A percentile compares a stretch with the other conserved stretches of the same genome.
phyloP scores from a whole-genome alignment of 1,140 invertebrate species.

The Drosophila quadrilineata region DNA sequence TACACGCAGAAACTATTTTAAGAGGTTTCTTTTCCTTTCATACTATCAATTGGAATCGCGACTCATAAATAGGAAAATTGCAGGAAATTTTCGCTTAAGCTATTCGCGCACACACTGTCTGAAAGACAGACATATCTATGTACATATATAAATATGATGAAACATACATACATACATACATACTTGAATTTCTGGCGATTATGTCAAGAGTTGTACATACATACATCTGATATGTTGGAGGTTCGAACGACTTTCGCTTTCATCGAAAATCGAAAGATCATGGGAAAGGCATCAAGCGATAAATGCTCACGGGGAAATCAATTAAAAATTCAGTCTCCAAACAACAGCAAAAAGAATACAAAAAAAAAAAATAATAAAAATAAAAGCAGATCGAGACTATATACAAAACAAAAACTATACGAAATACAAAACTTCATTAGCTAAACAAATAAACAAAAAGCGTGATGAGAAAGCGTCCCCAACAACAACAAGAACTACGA shows the following conservation, averaged over 20 bases:
- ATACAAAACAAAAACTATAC: constrained; percentile 24
- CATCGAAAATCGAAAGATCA: not conserved
- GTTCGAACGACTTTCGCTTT: constrained; percentile 40
- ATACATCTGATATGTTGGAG: too few species aligned
- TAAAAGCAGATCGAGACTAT: constrained; percentile 2
- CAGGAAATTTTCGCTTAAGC: constrained; percentile 71
- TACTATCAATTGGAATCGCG: constrained; percentile 34
- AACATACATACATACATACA: not conserved
- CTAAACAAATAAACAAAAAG: constrained; percentile 44
- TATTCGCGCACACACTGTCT: constrained; percentile 1
- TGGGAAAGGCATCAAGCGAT: not conserved
- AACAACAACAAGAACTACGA: too few species aligned
- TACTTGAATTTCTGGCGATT: not conserved
- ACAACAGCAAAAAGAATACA: not conserved
- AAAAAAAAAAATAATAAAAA: constrained; percentile 2
- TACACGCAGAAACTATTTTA: constrained; percentile 32
- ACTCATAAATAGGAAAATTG: constrained; percentile 63
- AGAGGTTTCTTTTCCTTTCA: constrained; percentile 21
- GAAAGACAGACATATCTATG: constrained; percentile 3
- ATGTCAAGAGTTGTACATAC: too few species aligned
- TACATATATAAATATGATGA: not conserved
- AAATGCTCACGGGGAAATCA: too few species aligned
- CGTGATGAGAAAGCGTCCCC: constrained; percentile 27
- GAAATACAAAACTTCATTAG: constrained; percentile 37
- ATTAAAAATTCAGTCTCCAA: constrained; percentile 39